These are phyloP conservation scores for Chlorodrepanis virens DNA, from an alignment of 2,113 vertebrate species.

Conservation along the genomic window DNA sequence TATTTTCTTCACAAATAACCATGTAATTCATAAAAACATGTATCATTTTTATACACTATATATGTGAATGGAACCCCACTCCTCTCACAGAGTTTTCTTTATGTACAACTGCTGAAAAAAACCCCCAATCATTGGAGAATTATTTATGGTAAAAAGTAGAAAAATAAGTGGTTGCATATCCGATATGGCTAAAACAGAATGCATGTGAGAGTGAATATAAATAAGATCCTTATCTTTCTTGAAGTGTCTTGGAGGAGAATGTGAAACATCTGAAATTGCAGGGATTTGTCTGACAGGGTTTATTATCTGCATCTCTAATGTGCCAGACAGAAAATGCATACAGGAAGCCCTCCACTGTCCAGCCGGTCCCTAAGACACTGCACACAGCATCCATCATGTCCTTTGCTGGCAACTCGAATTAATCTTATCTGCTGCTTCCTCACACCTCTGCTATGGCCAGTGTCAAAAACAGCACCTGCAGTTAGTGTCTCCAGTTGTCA, in stretches of 20 bases:
- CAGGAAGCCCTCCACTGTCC: not conserved
- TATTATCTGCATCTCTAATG: not conserved
- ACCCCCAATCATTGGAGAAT: rapidly evolving
- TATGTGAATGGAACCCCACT: not conserved
- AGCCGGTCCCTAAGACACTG: not conserved
- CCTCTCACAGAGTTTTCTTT: not conserved
- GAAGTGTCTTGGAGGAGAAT: not conserved
- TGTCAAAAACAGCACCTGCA: not conserved
- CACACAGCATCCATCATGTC: not conserved
- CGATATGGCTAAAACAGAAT: not conserved
- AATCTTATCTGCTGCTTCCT: not conserved
- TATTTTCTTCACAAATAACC: not conserved
- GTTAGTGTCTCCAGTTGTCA: not conserved
- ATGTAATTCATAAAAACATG: not conserved
- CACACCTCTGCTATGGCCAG: not conserved
- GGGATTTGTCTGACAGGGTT: not conserved
- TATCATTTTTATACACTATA: not conserved
- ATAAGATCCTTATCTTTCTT: not conserved
- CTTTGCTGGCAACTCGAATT: not conserved
- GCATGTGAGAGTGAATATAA: not conserved
- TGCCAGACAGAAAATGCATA: not conserved
- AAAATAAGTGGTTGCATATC: not conserved
- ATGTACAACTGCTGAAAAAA: not conserved
- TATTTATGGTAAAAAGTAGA: not conserved
- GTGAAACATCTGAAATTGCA: not conserved